Base-by-base conservation (phyloP, 2,113 vertebrate species). In the Mustelus asterias region DNA sequence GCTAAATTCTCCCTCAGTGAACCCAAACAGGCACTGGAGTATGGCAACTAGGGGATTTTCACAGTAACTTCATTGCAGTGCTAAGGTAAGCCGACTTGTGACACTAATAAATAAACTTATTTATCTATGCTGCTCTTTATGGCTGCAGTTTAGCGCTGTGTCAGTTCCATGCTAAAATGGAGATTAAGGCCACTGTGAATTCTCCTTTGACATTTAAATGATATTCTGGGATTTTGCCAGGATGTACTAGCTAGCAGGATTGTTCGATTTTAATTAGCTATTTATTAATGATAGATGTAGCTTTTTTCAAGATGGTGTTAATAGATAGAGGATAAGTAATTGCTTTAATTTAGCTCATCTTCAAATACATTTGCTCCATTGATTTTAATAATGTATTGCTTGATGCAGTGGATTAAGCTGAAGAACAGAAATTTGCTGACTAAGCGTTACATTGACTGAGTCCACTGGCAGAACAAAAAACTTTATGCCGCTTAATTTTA, bases 221-320 rank as follows among this genome's bases (percentile, higher is more conserved):
- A 29, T 58, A 3, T 54, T 88, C 85, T 89, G 48, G 48, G 26
- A 89, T n/a, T 60, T 33, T 37, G n/a, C n/a, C 63, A 24, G 65
- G 92, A 94, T 4, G 69, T 70, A 69, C 63, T 37, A 44, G 65
- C 65, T 94, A 3, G 29, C 60, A 16, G 26, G 54, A 90, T 63
- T 63, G 20, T 94, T 94, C n/a, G 7, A 90, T 90, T 90, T 90
- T 90, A 60, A n/a, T 63, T 90, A 90, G 58, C 4, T 90, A 33
- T 90, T 90, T 69, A 94, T 48, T 94, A 44, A 44, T 69, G 63
- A 94, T 70, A 41, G 37, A 70, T 94, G n/a, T 44, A 67, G 37
- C 20, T 94, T 44, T 69, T 83, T 44, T 94, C 44, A 41, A 94
- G 9, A 41, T 24, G 14, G 20, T 94, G 63, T 69, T 94, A 69